Conservation (phyloP, 2,797 vertebrate species). For the Neosilurus mollespiculum region DNA sequence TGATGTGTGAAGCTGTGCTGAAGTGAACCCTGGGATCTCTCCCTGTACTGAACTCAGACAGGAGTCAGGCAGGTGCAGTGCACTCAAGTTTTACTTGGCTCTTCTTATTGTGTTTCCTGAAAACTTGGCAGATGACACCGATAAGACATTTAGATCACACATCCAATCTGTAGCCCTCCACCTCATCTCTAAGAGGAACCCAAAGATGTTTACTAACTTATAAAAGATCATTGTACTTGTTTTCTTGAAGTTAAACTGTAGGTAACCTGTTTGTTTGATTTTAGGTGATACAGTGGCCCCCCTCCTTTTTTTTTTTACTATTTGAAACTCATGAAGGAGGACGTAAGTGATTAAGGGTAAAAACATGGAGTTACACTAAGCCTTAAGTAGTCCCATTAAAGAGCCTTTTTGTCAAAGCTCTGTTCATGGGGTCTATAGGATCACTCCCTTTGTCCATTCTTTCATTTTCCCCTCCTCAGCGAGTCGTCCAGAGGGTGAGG, state of each 20-base stretch:
- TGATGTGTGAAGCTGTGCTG: background rate
- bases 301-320: background rate
- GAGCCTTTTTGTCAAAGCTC: conserved; percentile 57
- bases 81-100: background rate
- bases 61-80: conserved; percentile 5
- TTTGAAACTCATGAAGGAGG: background rate
- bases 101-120: background rate
- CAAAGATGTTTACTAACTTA: background rate
- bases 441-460: conserved; percentile 68
- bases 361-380: conserved; percentile 47
- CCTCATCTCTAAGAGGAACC: background rate
- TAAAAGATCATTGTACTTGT: background rate
- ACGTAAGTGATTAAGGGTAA: conserved; percentile 48
- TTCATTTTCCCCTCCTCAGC: conserved; percentile 59
- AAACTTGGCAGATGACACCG: background rate
- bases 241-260: background rate
- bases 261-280: background rate
- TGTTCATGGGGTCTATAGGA: conserved; percentile 62
- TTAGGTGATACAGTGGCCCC: background rate
- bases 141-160: background rate
- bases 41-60: background rate
- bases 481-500: conserved; percentile 65
- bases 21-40: background rate
- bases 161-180: background rate
- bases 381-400: conserved; percentile 57